Percentiles rank a stretch among this genome's conserved stretches.
Evolutionary conservation across 2,113 vertebrate species (phyloP).

Genomic region (Otis tarda): DNA sequence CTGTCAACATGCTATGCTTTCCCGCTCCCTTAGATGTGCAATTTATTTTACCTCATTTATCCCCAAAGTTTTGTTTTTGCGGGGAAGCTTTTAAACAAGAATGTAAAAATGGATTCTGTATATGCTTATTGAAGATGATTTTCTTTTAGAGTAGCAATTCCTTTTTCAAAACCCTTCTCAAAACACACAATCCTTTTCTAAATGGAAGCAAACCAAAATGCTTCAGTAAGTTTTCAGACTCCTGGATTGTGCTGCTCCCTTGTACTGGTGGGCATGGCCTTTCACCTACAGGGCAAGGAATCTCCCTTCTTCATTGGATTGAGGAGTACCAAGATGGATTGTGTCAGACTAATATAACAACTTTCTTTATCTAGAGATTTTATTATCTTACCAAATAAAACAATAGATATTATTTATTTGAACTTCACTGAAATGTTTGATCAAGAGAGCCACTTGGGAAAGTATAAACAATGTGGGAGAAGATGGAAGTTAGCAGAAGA

Average conservation of each 20-base stretch:
- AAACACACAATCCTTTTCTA: neutral
- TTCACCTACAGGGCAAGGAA: neutral
- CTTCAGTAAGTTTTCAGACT: neutral
- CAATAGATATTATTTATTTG: neutral
- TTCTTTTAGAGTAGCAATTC: neutral
- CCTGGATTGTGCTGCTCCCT: neutral
- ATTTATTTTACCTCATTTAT: neutral
- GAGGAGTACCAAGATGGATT: neutral
- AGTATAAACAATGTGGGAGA: neutral
- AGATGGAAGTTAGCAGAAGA: neutral
- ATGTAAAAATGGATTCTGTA: neutral
- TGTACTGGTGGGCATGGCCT: neutral
- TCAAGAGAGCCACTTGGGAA: neutral
- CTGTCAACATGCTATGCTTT: fast-evolving
- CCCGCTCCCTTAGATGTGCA: neutral
- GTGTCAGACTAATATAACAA: neutral
- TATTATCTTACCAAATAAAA: neutral
- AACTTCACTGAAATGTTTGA: neutral
- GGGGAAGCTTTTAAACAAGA: neutral
- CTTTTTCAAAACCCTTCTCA: neutral
- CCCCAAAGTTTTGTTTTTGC: neutral
- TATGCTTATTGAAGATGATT: neutral
- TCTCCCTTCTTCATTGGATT: neutral
- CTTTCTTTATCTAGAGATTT: neutral
- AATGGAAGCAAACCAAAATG: neutral